Conservation (phyloP, 2,797 vertebrate genomes). For the Acridotheres tristis region DNA sequence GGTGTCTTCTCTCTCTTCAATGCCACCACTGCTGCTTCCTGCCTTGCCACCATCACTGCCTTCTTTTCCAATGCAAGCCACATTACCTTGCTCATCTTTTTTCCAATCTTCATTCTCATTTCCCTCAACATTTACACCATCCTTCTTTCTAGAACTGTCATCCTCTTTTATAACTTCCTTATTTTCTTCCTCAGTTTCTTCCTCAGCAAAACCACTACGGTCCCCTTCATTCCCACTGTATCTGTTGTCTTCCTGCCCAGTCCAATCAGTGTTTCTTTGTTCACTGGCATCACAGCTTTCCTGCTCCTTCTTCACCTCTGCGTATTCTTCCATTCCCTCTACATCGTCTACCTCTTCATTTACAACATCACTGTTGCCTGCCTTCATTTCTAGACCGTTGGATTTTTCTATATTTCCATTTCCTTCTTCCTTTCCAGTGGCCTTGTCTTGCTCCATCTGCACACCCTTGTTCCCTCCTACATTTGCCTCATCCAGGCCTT, state of each 20-base stretch:
- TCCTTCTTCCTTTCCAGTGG: too few relatives aligned
- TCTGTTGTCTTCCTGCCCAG: background rate
- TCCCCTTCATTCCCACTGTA: fast-evolving
- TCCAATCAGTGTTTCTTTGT: too few relatives aligned
- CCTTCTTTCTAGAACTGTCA: fast-evolving
- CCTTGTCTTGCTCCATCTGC: too few relatives aligned
- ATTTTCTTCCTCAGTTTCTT: background rate
- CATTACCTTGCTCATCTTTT: fast-evolving
- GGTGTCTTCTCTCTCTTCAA: too few relatives aligned
- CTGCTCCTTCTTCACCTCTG: background rate
- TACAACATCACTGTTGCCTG: fast-evolving
- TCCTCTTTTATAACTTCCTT: background rate
- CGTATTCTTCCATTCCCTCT: too few relatives aligned
- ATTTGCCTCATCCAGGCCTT: too few relatives aligned
- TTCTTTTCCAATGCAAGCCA: background rate
- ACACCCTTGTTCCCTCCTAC: too few relatives aligned
- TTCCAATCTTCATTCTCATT: background rate
- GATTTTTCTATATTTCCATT: background rate
- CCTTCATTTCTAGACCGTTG: background rate
- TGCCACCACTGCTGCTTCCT: too few relatives aligned
- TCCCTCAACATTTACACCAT: too few relatives aligned
- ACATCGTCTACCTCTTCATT: background rate
- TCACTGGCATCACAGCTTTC: background rate
- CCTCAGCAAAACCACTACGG: background rate
- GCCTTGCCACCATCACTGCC: too few relatives aligned